A percentile compares a stretch with the other conserved stretches of the same genome.
phyloP scores from a whole-genome alignment of 2,797 vertebrate species.

The Pantherophis alleghaniensis region DNA sequence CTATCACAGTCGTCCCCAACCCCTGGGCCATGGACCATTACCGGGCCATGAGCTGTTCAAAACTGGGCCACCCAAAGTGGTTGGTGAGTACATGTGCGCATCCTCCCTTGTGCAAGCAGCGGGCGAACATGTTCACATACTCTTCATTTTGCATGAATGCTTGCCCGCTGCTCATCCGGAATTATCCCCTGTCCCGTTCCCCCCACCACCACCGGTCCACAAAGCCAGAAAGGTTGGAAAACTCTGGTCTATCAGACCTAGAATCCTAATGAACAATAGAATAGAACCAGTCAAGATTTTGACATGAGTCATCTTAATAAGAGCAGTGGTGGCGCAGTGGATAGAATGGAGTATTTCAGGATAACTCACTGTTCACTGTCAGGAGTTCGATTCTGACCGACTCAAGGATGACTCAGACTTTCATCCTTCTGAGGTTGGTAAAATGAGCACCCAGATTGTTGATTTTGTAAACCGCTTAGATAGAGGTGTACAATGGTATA shows the following conservation, averaged over 20 bases:
- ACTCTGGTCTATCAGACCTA: neutral
- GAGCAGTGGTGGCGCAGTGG: neutral
- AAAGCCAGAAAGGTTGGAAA: neutral
- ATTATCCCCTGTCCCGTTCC: too few species aligned
- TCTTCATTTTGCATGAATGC: too few species aligned
- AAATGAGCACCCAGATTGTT: neutral
- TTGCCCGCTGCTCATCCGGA: too few species aligned
- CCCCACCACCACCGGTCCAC: rapidly evolving
- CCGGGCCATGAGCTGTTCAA: neutral
- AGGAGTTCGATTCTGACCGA: neutral
- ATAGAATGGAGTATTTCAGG: neutral
- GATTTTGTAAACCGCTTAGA: neutral
- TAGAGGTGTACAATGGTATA: neutral
- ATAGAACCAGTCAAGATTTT: neutral
- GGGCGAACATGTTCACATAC: too few species aligned
- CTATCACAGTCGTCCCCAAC: neutral
- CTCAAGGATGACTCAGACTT: neutral
- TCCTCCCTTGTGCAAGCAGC: neutral
- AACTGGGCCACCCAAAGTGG: neutral
- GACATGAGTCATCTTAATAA: neutral
- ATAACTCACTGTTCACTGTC: neutral
- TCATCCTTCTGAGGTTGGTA: neutral
- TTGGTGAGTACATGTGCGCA: neutral
- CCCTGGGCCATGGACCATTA: too few species aligned
- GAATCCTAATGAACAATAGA: neutral